These are phyloP conservation scores for Anoncus sp. DNA, from an alignment of 2,888 invertebrate genomes.

Conservation along the genomic window DNA sequence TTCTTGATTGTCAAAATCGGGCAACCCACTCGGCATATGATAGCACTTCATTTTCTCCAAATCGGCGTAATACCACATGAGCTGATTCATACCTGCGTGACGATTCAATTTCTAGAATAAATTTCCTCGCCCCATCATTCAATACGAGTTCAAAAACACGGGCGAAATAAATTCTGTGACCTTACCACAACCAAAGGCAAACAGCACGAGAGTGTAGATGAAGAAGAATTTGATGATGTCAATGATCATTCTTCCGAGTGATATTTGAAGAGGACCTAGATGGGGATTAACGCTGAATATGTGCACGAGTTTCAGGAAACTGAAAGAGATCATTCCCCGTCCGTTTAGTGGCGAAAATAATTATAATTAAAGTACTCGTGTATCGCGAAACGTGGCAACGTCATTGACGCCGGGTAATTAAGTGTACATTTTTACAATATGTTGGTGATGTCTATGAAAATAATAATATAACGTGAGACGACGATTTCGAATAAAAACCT, in stretches of 20 bases:
- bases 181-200: slow-evolving; percentile 98
- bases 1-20: slow-evolving; percentile 93
- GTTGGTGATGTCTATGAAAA: too few relatives aligned
- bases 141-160: too few relatives aligned
- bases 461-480: too few relatives aligned
- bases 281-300: slow-evolving; percentile 99
- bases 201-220: slow-evolving; percentile 95
- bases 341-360: background rate
- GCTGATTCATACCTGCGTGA: slow-evolving; percentile 94
- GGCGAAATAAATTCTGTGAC: slow-evolving; percentile 52
- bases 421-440: too few relatives aligned
- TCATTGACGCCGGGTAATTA: too few relatives aligned
- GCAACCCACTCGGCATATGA: slow-evolving; percentile 88
- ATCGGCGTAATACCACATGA: slow-evolving; percentile 97
- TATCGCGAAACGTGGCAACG: too few relatives aligned
- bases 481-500: slow-evolving; percentile 82
- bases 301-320: slow-evolving; percentile 97
- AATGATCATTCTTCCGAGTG: slow-evolving; percentile 96
- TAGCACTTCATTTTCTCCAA: slow-evolving; percentile 95
- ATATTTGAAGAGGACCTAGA: slow-evolving; percentile 97
- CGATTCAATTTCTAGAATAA: too few relatives aligned
- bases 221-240: slow-evolving; percentile 99
- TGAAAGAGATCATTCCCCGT: slow-evolving; percentile 80
- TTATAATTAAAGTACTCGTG: background rate
- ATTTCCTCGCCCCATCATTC: too few relatives aligned